These are phyloP conservation scores for Suillia variegata DNA, from an alignment of 2,888 invertebrate genomes.

Conservation along the genomic window DNA sequence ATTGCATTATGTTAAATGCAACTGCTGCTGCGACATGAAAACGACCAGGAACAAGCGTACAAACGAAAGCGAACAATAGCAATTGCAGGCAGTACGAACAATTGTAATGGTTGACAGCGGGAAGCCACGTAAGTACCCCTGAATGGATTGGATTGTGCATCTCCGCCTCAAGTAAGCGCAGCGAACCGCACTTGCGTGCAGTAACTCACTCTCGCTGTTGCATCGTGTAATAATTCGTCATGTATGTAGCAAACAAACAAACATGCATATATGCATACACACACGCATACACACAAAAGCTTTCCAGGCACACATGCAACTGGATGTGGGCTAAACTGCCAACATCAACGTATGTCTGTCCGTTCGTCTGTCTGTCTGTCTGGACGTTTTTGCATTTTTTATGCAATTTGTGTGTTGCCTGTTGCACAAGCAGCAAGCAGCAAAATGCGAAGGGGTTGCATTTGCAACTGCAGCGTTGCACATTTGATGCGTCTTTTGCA, in stretches of 20 bases:
- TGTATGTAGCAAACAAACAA: too few relatives aligned
- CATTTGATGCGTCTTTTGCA: background rate
- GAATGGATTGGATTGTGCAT: conserved; percentile 24
- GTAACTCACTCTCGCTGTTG: background rate
- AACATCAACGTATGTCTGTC: too few relatives aligned
- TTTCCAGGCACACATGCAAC: too few relatives aligned
- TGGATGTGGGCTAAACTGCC: background rate
- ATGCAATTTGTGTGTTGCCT: conserved; percentile 6
- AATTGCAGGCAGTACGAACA: conserved; percentile 10
- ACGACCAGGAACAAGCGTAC: too few relatives aligned
- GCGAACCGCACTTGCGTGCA: background rate
- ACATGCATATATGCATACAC: background rate
- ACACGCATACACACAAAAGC: too few relatives aligned
- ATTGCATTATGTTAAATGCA: conserved; percentile 29
- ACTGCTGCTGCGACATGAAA: conserved; percentile 16
- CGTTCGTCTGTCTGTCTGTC: too few relatives aligned
- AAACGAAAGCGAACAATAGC: too few relatives aligned
- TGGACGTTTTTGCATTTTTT: background rate
- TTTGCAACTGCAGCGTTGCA: background rate
- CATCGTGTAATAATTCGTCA: background rate
- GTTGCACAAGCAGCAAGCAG: background rate
- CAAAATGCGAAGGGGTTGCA: background rate
- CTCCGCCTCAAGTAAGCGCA: conserved; percentile 17
- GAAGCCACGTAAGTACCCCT: conserved; percentile 23
- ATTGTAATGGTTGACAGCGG: conserved; percentile 29